phyloP scores from a whole-genome alignment of 2,888 invertebrate species.

The Druceiella hillmani region DNA sequence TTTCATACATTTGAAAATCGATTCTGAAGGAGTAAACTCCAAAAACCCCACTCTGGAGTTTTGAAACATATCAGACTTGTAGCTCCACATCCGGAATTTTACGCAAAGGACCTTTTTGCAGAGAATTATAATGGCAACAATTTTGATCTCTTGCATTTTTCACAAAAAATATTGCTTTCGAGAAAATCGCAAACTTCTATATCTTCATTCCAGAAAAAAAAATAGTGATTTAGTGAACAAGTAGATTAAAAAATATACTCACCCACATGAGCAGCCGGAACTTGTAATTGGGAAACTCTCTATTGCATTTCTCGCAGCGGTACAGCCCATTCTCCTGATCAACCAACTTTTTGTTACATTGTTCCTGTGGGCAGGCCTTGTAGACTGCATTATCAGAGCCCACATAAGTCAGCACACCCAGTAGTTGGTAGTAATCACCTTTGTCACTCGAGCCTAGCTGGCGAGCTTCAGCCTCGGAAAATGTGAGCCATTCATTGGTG shows the following conservation, averaged over 20 bases:
- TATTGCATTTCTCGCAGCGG: constrained; percentile 92
- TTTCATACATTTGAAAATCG: too few relatives aligned
- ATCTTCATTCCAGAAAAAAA: too few relatives aligned
- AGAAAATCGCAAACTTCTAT: too few relatives aligned
- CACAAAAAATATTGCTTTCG: too few relatives aligned
- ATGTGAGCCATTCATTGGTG: constrained; percentile 65
- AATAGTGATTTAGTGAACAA: constrained; percentile 2
- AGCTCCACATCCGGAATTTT: too few relatives aligned
- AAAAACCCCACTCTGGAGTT: too few relatives aligned
- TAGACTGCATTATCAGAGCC: constrained; percentile 83
- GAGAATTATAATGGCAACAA: too few relatives aligned
- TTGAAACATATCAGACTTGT: too few relatives aligned
- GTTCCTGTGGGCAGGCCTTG: constrained; percentile 82
- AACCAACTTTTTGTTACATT: constrained; percentile 93
- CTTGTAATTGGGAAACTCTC: constrained; percentile 78
- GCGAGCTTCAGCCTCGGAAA: constrained; percentile 66
- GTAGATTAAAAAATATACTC: too few relatives aligned
- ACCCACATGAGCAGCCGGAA: constrained; percentile 79
- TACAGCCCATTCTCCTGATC: constrained; percentile 84
- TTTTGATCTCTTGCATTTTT: too few relatives aligned
- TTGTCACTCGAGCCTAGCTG: constrained; percentile 70
- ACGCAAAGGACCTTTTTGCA: too few relatives aligned
- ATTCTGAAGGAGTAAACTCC: too few relatives aligned
- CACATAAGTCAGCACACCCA: constrained; percentile 73
- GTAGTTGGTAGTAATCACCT: constrained; percentile 74